Evolutionary conservation across 2,113 vertebrate species (phyloP).

Genomic region (Syngnathus scovelli): DNA sequence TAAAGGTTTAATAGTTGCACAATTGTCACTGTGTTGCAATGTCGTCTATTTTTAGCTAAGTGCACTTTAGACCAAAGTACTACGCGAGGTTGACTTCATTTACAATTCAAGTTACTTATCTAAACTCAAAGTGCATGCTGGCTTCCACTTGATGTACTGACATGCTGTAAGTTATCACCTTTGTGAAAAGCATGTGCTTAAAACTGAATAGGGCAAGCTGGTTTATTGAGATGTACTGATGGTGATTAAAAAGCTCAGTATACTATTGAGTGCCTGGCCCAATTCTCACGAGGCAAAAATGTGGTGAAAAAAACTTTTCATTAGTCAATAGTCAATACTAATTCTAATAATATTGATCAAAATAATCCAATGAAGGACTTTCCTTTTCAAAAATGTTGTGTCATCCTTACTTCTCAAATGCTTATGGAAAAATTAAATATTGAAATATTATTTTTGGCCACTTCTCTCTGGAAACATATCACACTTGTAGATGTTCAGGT

Average conservation of each 20-base stretch:
- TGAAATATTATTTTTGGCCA: neutral
- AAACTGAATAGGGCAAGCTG: neutral
- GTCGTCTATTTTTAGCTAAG: conserved; percentile 17
- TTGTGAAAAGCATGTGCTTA: neutral
- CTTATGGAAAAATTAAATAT: neutral
- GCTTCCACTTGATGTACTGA: conserved; percentile 7
- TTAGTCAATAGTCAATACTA: no score
- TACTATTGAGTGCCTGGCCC: no score
- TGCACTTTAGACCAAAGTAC: conserved; percentile 5
- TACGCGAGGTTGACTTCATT: conserved; percentile 2
- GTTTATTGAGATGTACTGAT: neutral
- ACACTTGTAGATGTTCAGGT: no score
- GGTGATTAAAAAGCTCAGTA: no score
- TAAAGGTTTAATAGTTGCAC: conserved; percentile 15
- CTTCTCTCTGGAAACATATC: no score
- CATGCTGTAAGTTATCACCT: conserved; percentile 15
- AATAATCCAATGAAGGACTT: neutral
- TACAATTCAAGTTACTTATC: conserved; percentile 7
- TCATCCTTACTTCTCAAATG: neutral
- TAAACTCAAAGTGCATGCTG: neutral
- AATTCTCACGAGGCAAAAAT: no score
- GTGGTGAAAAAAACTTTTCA: no score
- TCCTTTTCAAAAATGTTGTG: neutral
- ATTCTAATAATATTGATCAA: neutral
- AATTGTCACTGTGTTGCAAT: neutral